Evolutionary conservation across 2,113 vertebrate species (phyloP), one percentile per base, ranked within the genome.

Genomic region (Micronycteris hirsuta): DNA sequence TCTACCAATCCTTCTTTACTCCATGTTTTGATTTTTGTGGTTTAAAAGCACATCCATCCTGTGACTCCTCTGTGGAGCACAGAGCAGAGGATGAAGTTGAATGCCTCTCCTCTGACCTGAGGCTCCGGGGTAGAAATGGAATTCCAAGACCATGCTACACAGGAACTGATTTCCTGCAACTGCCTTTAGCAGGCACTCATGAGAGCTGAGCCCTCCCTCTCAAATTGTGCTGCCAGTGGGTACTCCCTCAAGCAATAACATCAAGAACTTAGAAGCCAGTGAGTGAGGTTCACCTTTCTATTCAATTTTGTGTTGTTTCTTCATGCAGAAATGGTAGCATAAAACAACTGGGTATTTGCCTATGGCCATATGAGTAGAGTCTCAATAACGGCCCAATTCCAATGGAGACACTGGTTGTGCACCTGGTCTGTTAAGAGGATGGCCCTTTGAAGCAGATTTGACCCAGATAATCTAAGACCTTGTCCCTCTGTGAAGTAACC

Each of bases 31-130:
- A 83, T 73, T 68, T 80, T 54, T 52, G 43, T 45, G n/a, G n/a
- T 76, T 85, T 90, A 43, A 77, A 94, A 88, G 28, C 52, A 73
- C 7, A 63, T 49, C n/a, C 14, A 54, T 70, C 81, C 74, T 80
- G 36, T 36, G 81, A 87, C 33, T 77, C 65, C 45, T 68, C 47
- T 24, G n/a, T 84, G 65, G 56, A 28, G 43, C 45, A n/a, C 49
- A 65, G 67, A 47, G 73, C 22, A 15, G 8, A 36, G 31, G 70
- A 71, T 80, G 41, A 49, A 16, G 38, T 67, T 70, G n/a, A 86
- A 89, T 36, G 41, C 11, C 5, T 91, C 0, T 0, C 47, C 84
- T 94, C 92, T 83, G 89, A 95, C 38, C 38, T 7, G 26, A 95
- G 77, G n/a, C 45, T 87, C 33, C 2, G 2, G 56, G 58, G 52